These are phyloP conservation scores for Carabus problematicus DNA, from an alignment of 2,888 invertebrate species.

Conservation along the genomic window DNA sequence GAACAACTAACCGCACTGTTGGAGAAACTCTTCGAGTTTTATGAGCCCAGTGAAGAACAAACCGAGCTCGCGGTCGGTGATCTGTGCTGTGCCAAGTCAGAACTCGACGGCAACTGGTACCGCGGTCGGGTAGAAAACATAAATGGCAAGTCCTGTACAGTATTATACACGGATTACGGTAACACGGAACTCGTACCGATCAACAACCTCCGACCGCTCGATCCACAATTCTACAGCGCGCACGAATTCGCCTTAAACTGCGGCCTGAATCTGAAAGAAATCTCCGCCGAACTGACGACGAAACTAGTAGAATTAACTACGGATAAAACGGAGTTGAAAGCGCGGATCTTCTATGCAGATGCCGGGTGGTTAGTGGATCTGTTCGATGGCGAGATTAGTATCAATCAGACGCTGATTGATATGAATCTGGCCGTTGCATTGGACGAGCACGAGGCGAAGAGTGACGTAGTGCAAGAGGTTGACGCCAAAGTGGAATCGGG, in stretches of 20 bases:
- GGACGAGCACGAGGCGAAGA: slow-evolving; percentile 31
- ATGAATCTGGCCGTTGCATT: slow-evolving; percentile 51
- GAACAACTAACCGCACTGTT: slow-evolving; percentile 61
- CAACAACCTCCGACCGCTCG: slow-evolving; percentile 51
- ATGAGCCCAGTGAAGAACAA: slow-evolving; percentile 56
- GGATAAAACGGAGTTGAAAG: slow-evolving; percentile 61
- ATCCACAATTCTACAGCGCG: slow-evolving; percentile 51
- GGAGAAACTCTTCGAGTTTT: slow-evolving; percentile 66
- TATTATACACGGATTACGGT: slow-evolving; percentile 75
- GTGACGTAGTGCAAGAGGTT: slow-evolving; percentile 45
- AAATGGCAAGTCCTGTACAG: slow-evolving; percentile 60
- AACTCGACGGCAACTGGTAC: slow-evolving; percentile 74
- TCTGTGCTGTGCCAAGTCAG: slow-evolving; percentile 43
- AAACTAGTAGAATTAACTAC: slow-evolving; percentile 60
- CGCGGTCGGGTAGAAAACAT: slow-evolving; percentile 65
- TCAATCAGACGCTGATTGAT: slow-evolving; percentile 61
- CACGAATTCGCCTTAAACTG: slow-evolving; percentile 53
- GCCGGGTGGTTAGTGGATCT: slow-evolving; percentile 66
- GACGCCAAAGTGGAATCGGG: slow-evolving; percentile 49
- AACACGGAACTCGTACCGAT: slow-evolving; percentile 68
- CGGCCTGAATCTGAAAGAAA: slow-evolving; percentile 50
- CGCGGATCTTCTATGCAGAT: slow-evolving; percentile 60
- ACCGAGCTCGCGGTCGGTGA: slow-evolving; percentile 4
- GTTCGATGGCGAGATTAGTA: slow-evolving; percentile 61
- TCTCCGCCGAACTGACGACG: slow-evolving; percentile 15